Percentiles rank a stretch among this genome's conserved stretches.
These are phyloP conservation scores for Meghimatium bilineatum DNA, from an alignment of 2,888 invertebrate species.

Conservation along the genomic window DNA sequence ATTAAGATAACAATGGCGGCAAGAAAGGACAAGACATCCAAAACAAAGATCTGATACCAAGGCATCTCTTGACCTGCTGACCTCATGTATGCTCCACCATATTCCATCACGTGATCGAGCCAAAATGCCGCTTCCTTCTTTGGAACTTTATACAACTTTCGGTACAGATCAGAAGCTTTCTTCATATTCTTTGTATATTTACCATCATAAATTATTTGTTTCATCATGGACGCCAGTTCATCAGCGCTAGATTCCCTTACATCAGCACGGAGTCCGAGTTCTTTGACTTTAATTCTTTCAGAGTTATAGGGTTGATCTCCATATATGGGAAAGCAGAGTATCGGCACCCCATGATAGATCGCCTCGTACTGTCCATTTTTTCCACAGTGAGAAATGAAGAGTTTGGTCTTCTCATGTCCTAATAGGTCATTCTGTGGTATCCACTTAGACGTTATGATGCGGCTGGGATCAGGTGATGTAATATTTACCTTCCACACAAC, in stretches of 20 bases:
- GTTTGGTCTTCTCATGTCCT: slow-evolving; percentile 57
- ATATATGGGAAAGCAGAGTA: slow-evolving; percentile 58
- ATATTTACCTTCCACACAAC: slow-evolving; percentile 52
- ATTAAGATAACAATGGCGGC: background rate
- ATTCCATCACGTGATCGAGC: slow-evolving; percentile 64
- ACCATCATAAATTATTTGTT: slow-evolving; percentile 1
- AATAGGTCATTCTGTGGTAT: slow-evolving; percentile 62
- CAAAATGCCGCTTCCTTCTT: slow-evolving; percentile 59
- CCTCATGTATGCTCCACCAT: slow-evolving; percentile 61
- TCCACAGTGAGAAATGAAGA: slow-evolving; percentile 65
- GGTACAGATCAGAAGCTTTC: slow-evolving; percentile 45
- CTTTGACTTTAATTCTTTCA: slow-evolving; percentile 45
- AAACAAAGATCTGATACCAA: slow-evolving; percentile 58
- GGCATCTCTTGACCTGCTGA: slow-evolving; percentile 58
- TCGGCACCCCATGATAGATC: slow-evolving; percentile 63
- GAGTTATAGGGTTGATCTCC: slow-evolving; percentile 55
- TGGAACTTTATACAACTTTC: slow-evolving; percentile 52
- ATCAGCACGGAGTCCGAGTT: slow-evolving; percentile 20
- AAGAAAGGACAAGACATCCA: slow-evolving; percentile 57
- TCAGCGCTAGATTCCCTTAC: background rate
- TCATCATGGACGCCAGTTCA: background rate
- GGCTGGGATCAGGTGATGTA: slow-evolving; percentile 44
- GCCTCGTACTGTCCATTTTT: slow-evolving; percentile 63
- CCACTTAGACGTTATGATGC: slow-evolving; percentile 56
- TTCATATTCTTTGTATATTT: slow-evolving; percentile 47